These are phyloP conservation scores for Neocrepidodera transversa DNA, from an alignment of 2,888 invertebrate genomes.

Conservation along the genomic window DNA sequence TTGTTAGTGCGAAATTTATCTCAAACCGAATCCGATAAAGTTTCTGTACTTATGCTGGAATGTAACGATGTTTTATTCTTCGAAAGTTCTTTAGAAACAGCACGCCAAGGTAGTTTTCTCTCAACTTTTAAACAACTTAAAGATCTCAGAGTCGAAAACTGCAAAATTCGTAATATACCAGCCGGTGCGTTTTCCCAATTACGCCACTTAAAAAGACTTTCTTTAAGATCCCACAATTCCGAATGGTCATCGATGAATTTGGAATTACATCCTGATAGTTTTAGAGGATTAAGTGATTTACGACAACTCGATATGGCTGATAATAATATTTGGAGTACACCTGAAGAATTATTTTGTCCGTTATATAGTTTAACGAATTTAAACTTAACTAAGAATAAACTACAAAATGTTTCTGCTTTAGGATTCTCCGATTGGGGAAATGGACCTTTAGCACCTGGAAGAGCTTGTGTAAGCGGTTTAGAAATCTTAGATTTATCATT, in stretches of 20 bases:
- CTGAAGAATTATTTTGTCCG: constrained; percentile 76
- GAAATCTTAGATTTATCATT: constrained; percentile 76
- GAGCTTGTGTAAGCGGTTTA: constrained; percentile 73
- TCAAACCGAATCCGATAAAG: constrained; percentile 71
- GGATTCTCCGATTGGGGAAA: constrained; percentile 78
- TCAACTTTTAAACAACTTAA: constrained; percentile 70
- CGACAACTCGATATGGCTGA: constrained; percentile 74
- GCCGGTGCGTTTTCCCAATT: constrained; percentile 73
- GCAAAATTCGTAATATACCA: constrained; percentile 78
- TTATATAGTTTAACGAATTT: constrained; percentile 72
- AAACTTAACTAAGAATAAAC: constrained; percentile 78
- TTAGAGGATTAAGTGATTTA: constrained; percentile 72
- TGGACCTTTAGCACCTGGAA: constrained; percentile 66
- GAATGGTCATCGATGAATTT: constrained; percentile 83
- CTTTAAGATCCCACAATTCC: constrained; percentile 77
- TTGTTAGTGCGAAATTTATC: constrained; percentile 74
- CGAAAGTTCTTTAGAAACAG: constrained; percentile 70
- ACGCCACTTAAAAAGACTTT: constrained; percentile 70
- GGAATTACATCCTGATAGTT: constrained; percentile 75
- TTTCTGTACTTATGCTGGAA: constrained; percentile 72
- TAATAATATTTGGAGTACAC: constrained; percentile 80
- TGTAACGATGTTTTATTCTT: constrained; percentile 79
- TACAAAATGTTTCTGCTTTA: constrained; percentile 78
- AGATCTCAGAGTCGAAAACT: constrained; percentile 75
- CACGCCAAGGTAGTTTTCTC: constrained; percentile 62